These are phyloP conservation scores for Scaptodrosophila lebanonensis DNA, from an alignment of 1,140 invertebrate genomes.

Conservation along the genomic window DNA sequence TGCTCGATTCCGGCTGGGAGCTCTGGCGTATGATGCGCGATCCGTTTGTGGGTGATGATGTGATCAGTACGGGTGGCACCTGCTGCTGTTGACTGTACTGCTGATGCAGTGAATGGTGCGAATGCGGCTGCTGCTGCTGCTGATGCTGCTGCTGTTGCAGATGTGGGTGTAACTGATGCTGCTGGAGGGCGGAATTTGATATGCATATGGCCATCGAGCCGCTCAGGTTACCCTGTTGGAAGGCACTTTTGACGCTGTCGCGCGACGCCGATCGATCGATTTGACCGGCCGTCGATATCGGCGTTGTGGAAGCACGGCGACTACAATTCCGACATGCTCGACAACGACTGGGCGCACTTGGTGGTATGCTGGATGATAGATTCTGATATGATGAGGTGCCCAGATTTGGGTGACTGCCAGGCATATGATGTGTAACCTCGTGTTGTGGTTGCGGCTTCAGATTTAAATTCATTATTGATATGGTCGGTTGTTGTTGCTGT, in stretches of 20 bases:
- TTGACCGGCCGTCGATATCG: constrained; percentile 83
- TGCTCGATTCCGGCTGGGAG: constrained; percentile 90
- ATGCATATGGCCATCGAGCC: constrained; percentile 65
- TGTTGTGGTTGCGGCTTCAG: constrained; percentile 33
- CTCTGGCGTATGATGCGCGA: constrained; percentile 91
- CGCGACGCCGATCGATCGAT: constrained; percentile 86
- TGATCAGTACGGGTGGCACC: constrained; percentile 84
- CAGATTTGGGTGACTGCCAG: constrained; percentile 77
- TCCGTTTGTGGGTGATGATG: constrained; percentile 81
- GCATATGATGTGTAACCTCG: constrained; percentile 73
- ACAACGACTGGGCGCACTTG: constrained; percentile 78
- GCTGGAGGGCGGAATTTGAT: constrained; percentile 51
- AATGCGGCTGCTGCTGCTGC: constrained; percentile 17
- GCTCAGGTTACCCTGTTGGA: constrained; percentile 78
- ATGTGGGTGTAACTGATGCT: constrained; percentile 30
- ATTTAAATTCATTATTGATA: constrained; percentile 69
- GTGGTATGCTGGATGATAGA: constrained; percentile 79
- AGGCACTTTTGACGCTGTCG: constrained; percentile 83
- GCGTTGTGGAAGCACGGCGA: constrained; percentile 85
- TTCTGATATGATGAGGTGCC: constrained; percentile 78
- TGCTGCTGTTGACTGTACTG: constrained; percentile 53
- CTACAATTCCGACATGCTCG: constrained; percentile 83
- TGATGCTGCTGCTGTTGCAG: constrained; percentile 35
- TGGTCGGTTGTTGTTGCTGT: constrained; percentile 64
- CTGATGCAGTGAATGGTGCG: constrained; percentile 30